Base-by-base conservation (phyloP, 2,113 vertebrate genomes). In the Madoqua kirkii region DNA sequence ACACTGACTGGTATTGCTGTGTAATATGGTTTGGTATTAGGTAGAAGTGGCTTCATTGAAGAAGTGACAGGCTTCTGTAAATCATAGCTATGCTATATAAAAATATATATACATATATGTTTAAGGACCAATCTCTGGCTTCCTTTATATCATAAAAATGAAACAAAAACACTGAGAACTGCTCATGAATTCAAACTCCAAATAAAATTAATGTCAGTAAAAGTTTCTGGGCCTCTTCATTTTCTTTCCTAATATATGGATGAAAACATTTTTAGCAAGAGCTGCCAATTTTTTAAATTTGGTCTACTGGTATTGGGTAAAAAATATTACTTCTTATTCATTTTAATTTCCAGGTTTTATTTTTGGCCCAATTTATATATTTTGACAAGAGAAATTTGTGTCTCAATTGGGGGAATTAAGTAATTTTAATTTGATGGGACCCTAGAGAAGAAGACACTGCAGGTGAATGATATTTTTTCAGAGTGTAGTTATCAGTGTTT, bases 381-480 rank as follows among this genome's bases (percentile, higher is more conserved):
- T 95, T 16, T 93, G 54, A 95, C 81, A 94, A 93, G 81, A 93
- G 54, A 84, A 89, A 95, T 88, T 92, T 92, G 83, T 88, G 15
- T 67, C 43, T 93, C 76, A 74, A 94, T 78, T 95, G 95, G 50
- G 55, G 87, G 14, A 83, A 31, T 25, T 95, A 78, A 98, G 50
- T 90, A 78, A 94, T 96, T 96, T 97, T 93, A 96, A 98, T 96
- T 91, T 88, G 76, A 74, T 93, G 36, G 52, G 48, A 91, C 60
- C 52, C 67, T 62, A 45, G 90, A 76, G 92, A 83, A 96, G 36
- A 97, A 96, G 87, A 91, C 23, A 86, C 4, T 87, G 33, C 71
- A 57, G 92, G 54, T 54, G 17, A 60, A 94, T 59, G 43, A 55
- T 90, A 87, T 89, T 97, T 97, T 96, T 94, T 89, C 81, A 76